phyloP scores from a whole-genome alignment of 2,888 invertebrate species.

The Abrostola tripartita region DNA sequence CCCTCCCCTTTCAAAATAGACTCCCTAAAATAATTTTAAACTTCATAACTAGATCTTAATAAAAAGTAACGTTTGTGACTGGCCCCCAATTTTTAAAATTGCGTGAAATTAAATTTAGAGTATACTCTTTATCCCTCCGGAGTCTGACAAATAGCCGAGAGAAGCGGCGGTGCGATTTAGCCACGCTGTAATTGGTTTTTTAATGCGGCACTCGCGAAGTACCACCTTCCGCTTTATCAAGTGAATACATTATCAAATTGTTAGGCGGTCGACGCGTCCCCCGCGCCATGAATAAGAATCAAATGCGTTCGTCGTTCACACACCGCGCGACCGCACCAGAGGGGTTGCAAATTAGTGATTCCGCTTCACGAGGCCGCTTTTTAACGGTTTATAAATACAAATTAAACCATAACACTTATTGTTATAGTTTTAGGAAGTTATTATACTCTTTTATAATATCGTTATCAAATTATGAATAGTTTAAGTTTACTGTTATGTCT shows the following conservation, averaged over 20 bases:
- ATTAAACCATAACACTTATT: slow-evolving; percentile 77
- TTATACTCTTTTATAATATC: background rate
- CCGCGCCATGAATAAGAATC: slow-evolving; percentile 85
- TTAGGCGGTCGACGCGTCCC: slow-evolving; percentile 80
- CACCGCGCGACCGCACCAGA: slow-evolving; percentile 67
- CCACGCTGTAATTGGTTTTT: slow-evolving; percentile 88
- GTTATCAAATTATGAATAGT: background rate
- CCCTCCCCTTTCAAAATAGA: slow-evolving; percentile 43
- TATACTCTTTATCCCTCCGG: slow-evolving; percentile 85
- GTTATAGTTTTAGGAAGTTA: slow-evolving; percentile 54
- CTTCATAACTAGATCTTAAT: slow-evolving; percentile 75
- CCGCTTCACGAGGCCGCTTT: slow-evolving; percentile 72
- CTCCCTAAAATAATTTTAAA: slow-evolving; percentile 73
- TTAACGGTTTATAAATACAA: slow-evolving; percentile 82
- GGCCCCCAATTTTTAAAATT: slow-evolving; percentile 85
- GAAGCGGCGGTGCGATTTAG: slow-evolving; percentile 82
- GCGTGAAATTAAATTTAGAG: slow-evolving; percentile 89
- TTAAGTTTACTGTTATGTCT: background rate
- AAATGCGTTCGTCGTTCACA: slow-evolving; percentile 79
- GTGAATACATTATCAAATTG: slow-evolving; percentile 89
- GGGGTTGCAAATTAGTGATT: slow-evolving; percentile 84
- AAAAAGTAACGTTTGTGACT: slow-evolving; percentile 79
- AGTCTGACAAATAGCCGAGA: slow-evolving; percentile 87
- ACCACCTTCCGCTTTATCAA: slow-evolving; percentile 87
- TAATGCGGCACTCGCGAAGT: slow-evolving; percentile 86